Base-by-base conservation (phyloP, 2,888 invertebrate species). In the Eubasilissa splendida region DNA sequence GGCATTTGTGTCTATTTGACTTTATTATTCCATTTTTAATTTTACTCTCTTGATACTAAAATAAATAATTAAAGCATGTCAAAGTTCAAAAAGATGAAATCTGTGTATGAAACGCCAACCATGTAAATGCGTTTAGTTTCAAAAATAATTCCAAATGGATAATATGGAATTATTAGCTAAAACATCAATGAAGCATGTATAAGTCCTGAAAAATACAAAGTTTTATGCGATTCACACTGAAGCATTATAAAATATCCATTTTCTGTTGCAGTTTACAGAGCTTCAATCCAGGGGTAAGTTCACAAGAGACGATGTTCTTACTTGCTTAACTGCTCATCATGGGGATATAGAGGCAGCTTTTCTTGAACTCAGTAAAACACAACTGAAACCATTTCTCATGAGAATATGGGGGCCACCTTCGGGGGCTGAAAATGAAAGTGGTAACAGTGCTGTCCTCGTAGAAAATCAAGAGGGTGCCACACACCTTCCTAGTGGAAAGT, bases 311-410 rank as follows among this genome's bases (percentile, higher is more conserved):
- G 95, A 94, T 84, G 93, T 95, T 73, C 91, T 95, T 12, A 94
- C 93, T 65, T 94, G 94, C 33, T 87, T 95, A 86, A 95, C 93
- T 79, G 93, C 92, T 78, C 92, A 93, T 86, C 92, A 93, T 85
- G 95, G 95, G 84, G 94, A 94, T 88, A 88, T 94, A 83, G 95
- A 95, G 82, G 91, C 92, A 56, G 94, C 95, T 22, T 91, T 93
- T 83, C 89, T 92, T 84, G 95, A 95, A 86, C 89, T 95, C 80
- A 94, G 93, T 85, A 95, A 94, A 86, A 93, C 93, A 84, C 95
- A 95, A 86, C 88, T 95, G 82, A 95, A 95, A 87, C 95, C 95
- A 71, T 95, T 95, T 89, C 88, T 95, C 84, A 95, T 95, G 94
- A 90, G 94, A 86, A 95, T 95, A 85, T 95, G 95, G 94, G 95